Base-by-base conservation (phyloP, 2,888 invertebrate species). In the Andrena fulva region DNA sequence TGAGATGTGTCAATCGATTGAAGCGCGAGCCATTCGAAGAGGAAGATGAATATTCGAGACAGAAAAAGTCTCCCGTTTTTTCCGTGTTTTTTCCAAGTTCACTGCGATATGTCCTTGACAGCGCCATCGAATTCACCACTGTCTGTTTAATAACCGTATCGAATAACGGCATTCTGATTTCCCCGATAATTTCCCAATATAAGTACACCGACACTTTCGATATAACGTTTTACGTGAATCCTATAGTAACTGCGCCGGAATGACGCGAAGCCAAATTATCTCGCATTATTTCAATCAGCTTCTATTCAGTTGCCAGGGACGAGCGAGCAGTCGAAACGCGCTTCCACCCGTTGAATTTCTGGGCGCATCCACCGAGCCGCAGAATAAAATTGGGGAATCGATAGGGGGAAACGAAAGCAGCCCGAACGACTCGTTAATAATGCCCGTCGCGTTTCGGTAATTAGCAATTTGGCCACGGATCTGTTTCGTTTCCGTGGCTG, bases 381-480 rank as follows among this genome's bases (percentile, higher is more conserved):
- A 8, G 64, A 64, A 72, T 71, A 72, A 76, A 80, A 69, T 72
- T 68, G 8, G 27, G 7, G 67, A 76, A 74, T 83, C 70, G 80
- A 74, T 68, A 74, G 20, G 16, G 29, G 20, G 42, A 35, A 77
- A 77, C 68, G 56, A 68, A 56, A 24, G 54, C 12, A 48, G 35
- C 50, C n/a, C 8, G n/a, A 69, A 56, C 70, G 60, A 31, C 29
- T 60, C 70, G 84, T 69, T 74, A 63, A 85, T 80, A 77, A 80
- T 77, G 56, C 31, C 48, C 20, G 67, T 35, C 35, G 60, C 33
- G 80, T 80, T 67, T 62, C 33, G 83, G 68, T 77, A 80, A 85
- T 85, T 85, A 85, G 67, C 85, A 66, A 59, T 60, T 70, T n/a
- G 52, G 52, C 10, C 74, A 42, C 33, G 54, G 54, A 27, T 64